Percentiles rank a stretch among this genome's conserved stretches.
Conservation (phyloP, 2,113 vertebrate genomes). For the Xiphophorus couchianus region DNA sequence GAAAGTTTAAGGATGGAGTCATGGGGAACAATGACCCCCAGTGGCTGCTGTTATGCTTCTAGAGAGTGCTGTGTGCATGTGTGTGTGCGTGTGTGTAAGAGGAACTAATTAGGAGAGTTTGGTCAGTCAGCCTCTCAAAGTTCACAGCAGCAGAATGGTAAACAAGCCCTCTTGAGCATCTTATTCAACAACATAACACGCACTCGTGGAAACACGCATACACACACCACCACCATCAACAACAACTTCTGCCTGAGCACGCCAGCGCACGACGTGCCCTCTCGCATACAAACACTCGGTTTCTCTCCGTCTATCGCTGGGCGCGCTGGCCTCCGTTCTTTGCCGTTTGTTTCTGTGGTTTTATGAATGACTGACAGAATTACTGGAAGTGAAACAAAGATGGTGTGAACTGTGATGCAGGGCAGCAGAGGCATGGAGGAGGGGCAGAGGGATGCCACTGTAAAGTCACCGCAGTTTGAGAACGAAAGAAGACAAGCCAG, state of each 20-base stretch:
- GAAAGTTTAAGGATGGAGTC: constrained; percentile 31
- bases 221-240: not conserved
- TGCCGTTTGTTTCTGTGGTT: not conserved
- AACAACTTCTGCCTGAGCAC: not conserved
- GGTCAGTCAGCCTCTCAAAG: constrained; percentile 46
- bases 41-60: constrained; percentile 56
- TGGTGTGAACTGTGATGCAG: not conserved
- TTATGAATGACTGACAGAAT: constrained; percentile 15
- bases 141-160: constrained; percentile 54
- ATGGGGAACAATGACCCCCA: constrained; percentile 73
- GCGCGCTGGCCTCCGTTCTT: not conserved
- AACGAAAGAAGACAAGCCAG: constrained; percentile 52
- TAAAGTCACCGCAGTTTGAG: constrained; percentile 38
- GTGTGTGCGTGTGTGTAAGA: constrained; percentile 12
- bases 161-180: constrained; percentile 51
- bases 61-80: constrained; percentile 22
- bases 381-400: not conserved
- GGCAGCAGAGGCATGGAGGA: not conserved
- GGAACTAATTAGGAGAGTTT: constrained; percentile 61
- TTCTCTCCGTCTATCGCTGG: constrained; percentile 3
- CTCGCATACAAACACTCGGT: constrained; percentile 8
- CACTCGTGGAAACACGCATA: constrained; percentile 9
- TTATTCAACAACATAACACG: constrained; percentile 37
- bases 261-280: constrained; percentile 13
- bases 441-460: not conserved